Conservation (phyloP, 2,113 vertebrate species). For the Pachyramphus minor region DNA sequence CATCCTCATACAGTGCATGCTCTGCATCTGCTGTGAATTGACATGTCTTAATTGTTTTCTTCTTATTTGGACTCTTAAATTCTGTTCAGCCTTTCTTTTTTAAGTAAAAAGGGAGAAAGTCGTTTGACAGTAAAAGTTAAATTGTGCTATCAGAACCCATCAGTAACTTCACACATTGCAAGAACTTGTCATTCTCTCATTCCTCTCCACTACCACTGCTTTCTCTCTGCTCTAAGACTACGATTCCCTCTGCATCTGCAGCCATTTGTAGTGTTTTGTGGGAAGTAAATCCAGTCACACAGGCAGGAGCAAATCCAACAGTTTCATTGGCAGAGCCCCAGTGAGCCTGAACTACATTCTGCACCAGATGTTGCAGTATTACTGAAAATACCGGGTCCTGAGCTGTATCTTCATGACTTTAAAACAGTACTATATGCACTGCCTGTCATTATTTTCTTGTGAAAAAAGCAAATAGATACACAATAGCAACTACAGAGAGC, state of each 20-base stretch:
- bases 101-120: not conserved
- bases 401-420: not conserved
- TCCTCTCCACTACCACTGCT: accelerated
- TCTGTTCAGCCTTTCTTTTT: not conserved
- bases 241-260: not conserved
- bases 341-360: not conserved
- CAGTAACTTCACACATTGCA: not conserved
- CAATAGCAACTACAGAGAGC: not conserved
- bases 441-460: not conserved
- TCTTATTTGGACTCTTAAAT: not conserved
- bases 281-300: not conserved
- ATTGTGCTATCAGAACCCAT: not conserved
- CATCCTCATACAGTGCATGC: not conserved
- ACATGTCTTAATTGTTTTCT: not conserved
- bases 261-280: not conserved
- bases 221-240: not conserved
- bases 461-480: not conserved
- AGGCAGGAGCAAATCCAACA: not conserved
- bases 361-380: not conserved
- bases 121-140: not conserved
- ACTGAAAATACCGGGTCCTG: not conserved
- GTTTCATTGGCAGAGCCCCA: not conserved
- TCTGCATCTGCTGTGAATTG: not conserved
- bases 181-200: not conserved
- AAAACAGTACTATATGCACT: not conserved